Base-by-base conservation (phyloP, 2,888 invertebrate species). In the Lampropteryx suffumata region DNA sequence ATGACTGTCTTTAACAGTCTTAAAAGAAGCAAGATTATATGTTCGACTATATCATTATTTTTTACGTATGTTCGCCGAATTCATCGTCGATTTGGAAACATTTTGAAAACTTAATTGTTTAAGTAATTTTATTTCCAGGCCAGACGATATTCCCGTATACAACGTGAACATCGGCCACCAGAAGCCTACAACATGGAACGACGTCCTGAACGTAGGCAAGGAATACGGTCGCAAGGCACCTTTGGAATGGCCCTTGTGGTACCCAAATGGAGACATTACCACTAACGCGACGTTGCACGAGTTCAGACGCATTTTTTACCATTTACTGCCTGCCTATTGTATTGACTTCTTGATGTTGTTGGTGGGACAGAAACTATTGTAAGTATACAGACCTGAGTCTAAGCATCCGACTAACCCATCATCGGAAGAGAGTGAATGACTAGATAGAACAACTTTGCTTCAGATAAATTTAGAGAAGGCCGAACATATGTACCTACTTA, bases 121-220 rank as follows among this genome's bases (percentile, higher is more conserved):
- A n/a, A n/a, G n/a, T 5, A 13, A 9, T 21, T 13, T 8, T n/a
- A 5, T 50, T 86, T 26, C 10, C 33, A 53, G 53, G 14, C 32
- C 91, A 0, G 84, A 90, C 45, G 88, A 89, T 35, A 92, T 96
- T 34, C 95, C 96, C 0, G 95, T 99, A 3, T 98, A 96, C 86
- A 98, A 99, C 76, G 92, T 97, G 61, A 97, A 97, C 29, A 95
- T 96, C 49, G 96, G 97, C 8, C 94, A 94, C 35, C 92, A 95
- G 30, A 92, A 95, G 64, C 95, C 95, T 1, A 92, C 97, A 26
- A 95, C 95, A 0, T 99, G 98, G 97, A 94, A 94, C 1, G 94
- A 96, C 13, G 92, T 98, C 8, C 91, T 98, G 61, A 88, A 92
- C 44, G 90, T 92, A 48, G 95, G 94, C 8, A 93, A 93, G 67